Evolutionary conservation across 2,888 invertebrate species (phyloP).

Genomic region (Linnaemya tessellans): DNA sequence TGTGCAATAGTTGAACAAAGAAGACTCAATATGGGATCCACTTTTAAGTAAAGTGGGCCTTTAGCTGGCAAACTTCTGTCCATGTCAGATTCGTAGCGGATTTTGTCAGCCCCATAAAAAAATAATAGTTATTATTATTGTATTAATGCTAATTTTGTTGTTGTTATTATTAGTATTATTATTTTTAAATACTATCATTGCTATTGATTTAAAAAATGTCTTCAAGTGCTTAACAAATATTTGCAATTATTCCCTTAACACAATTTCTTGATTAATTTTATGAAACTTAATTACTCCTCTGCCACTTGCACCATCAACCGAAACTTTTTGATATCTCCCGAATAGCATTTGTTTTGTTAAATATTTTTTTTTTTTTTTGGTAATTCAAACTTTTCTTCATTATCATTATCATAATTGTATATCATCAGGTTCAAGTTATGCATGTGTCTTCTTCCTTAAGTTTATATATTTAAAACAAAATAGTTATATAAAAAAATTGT

Average conservation of each 20-base stretch:
- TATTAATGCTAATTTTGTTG: too few species aligned
- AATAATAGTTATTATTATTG: too few species aligned
- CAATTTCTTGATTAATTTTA: constrained; percentile 54
- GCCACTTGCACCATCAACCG: constrained; percentile 52
- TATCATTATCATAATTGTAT: constrained; percentile 51
- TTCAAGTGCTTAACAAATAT: constrained; percentile 42
- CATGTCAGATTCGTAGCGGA: too few species aligned
- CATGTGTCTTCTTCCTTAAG: not conserved
- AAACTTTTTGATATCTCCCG: constrained; percentile 16
- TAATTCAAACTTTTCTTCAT: constrained; percentile 51
- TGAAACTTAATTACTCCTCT: constrained; percentile 67
- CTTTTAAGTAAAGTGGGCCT: too few species aligned
- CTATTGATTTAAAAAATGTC: not conserved
- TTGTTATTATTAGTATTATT: too few species aligned
- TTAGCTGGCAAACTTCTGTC: too few species aligned
- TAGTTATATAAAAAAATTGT: not conserved
- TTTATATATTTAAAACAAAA: constrained; percentile 11
- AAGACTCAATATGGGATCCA: too few species aligned
- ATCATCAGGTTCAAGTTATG: constrained; percentile 10
- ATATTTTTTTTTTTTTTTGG: too few species aligned
- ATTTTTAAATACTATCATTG: too few species aligned
- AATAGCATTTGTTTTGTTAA: not conserved
- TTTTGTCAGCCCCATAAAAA: too few species aligned
- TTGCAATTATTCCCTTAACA: constrained; percentile 33
- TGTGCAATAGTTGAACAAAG: too few species aligned